These are phyloP conservation scores for Phengaris arion DNA, from an alignment of 2,888 invertebrate genomes.

Conservation along the genomic window DNA sequence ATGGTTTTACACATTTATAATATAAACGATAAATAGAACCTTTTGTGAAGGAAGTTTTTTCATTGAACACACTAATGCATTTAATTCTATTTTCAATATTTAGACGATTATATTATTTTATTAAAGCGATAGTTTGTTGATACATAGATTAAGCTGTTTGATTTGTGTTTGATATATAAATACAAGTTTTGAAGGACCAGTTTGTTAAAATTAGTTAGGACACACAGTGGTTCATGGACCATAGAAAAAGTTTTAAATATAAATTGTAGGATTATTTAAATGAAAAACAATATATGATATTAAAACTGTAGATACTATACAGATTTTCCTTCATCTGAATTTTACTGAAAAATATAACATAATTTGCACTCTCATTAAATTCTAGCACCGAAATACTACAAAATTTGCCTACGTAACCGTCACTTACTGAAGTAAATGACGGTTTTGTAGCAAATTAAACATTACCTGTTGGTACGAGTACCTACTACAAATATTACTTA, in stretches of 20 bases:
- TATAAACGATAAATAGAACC: constrained; percentile 73
- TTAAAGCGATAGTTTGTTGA: constrained; percentile 21
- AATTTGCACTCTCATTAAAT: neutral
- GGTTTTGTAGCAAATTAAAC: neutral
- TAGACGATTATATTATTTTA: constrained; percentile 50
- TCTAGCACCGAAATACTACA: neutral
- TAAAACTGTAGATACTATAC: too few species aligned
- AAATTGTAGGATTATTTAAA: too few species aligned
- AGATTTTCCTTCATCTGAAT: too few species aligned
- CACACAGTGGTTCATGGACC: too few species aligned
- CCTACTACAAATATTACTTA: neutral
- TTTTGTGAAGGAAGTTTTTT: constrained; percentile 61
- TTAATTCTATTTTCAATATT: constrained; percentile 74
- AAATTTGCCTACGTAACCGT: too few species aligned
- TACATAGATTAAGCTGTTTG: constrained; percentile 12
- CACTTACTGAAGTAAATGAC: neutral
- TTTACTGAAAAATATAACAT: too few species aligned
- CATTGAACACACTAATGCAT: constrained; percentile 69
- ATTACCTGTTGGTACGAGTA: too few species aligned
- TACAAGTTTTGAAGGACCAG: constrained; percentile 2
- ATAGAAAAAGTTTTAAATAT: too few species aligned
- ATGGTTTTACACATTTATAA: constrained; percentile 80
- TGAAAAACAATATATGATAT: too few species aligned
- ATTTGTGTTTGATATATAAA: neutral
- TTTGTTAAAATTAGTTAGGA: neutral